Evolutionary conservation across 1,140 invertebrate genomes (phyloP).

Genomic region (Camponotus vicinus): DNA sequence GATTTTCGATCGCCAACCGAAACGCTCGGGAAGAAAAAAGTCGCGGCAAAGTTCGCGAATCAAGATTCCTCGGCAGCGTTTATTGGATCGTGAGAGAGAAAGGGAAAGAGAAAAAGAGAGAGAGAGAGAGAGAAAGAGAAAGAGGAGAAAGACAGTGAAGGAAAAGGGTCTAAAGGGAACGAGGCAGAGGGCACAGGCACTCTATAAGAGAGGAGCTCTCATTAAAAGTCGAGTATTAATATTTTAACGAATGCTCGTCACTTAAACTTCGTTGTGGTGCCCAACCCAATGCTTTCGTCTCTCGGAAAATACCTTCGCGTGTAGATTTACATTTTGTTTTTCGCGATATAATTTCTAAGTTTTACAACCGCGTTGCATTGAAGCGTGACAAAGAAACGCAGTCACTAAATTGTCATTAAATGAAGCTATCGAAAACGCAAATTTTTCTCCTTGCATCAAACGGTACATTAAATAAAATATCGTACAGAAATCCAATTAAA

Average conservation of each 20-base stretch:
- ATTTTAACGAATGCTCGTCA: slow-evolving; percentile 73
- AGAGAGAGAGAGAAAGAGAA: slow-evolving; percentile 10
- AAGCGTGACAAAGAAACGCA: neutral
- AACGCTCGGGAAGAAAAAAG: slow-evolving; percentile 17
- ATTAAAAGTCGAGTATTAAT: slow-evolving; percentile 77
- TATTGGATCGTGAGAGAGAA: slow-evolving; percentile 69
- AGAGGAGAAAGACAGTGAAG: slow-evolving; percentile 34
- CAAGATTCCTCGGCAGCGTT: slow-evolving; percentile 70
- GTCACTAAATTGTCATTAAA: neutral
- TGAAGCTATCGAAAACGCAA: neutral
- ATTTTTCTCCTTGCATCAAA: slow-evolving; percentile 13
- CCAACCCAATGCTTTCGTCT: slow-evolving; percentile 61
- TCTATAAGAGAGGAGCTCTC: slow-evolving; percentile 71
- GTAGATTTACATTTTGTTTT: neutral
- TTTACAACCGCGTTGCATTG: neutral
- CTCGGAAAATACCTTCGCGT: slow-evolving; percentile 28
- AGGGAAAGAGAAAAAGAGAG: slow-evolving; percentile 21
- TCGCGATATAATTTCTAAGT: neutral
- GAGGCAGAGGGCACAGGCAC: slow-evolving; percentile 62
- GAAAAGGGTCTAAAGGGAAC: slow-evolving; percentile 22
- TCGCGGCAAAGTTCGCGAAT: slow-evolving; percentile 56
- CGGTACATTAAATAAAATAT: neutral
- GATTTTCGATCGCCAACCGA: slow-evolving; percentile 61
- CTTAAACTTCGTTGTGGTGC: slow-evolving; percentile 64
- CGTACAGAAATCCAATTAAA: neutral